A percentile compares a stretch with the other conserved stretches of the same genome.
Evolutionary conservation across 1,140 invertebrate genomes (phyloP).

Genomic region (Panagrolaimus sp.): DNA sequence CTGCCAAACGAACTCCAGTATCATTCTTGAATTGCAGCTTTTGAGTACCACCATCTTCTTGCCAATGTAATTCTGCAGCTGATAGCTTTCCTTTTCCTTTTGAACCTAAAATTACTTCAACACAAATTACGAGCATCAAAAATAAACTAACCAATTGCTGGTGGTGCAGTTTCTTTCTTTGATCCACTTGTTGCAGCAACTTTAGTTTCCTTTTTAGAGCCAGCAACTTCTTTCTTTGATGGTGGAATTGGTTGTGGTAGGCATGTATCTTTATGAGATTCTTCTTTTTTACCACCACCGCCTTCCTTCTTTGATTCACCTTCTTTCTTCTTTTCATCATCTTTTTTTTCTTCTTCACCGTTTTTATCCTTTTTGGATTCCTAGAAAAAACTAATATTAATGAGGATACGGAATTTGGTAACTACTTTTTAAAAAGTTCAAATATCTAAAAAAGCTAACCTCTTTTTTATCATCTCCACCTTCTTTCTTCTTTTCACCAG

Average conservation of each 20-base stretch:
- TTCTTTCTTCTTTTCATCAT: not conserved
- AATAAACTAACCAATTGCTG: not conserved
- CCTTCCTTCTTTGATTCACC: conserved; percentile 6
- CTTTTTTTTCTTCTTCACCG: not conserved
- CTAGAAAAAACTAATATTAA: too few relatives aligned
- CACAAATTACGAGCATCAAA: too few relatives aligned
- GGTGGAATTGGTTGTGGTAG: not conserved
- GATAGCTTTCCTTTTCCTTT: not conserved
- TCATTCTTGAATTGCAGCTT: not conserved
- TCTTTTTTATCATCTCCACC: not conserved
- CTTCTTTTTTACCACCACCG: not conserved
- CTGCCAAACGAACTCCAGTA: not conserved
- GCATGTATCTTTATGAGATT: not conserved
- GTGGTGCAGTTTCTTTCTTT: not conserved
- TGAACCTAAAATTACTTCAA: not conserved
- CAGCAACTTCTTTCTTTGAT: not conserved
- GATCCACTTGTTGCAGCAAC: not conserved
- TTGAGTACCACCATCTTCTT: not conserved
- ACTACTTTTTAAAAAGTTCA: too few relatives aligned
- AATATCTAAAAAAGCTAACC: not conserved
- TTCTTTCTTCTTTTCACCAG: not conserved
- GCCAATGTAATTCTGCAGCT: not conserved
- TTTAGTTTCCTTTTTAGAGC: conserved; percentile 1
- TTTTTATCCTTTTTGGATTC: not conserved
- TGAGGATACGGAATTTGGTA: too few relatives aligned